Base-by-base conservation (phyloP, 2,113 vertebrate genomes). In the Loxodonta africana region DNA sequence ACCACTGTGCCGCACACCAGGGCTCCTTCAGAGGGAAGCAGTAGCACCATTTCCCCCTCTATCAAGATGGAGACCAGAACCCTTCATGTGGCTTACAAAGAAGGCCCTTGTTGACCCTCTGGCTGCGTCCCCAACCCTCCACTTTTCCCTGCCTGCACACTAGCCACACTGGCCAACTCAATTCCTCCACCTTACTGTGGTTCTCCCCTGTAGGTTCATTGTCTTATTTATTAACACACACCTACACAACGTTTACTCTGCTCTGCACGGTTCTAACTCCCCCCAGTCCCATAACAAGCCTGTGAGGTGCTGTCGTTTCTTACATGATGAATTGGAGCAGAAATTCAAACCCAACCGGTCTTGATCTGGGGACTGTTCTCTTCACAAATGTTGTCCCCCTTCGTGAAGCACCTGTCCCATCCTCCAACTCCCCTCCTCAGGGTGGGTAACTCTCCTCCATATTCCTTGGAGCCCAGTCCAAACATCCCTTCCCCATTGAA, bases 261-360 rank as follows among this genome's bases (percentile, higher is more conserved):
- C n/a, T 23, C 2, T 80, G 23, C 23, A 2, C 48, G 51, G 15
- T 65, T 69, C 57, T 69, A 8, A 48, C 51, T 26, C 21, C 2
- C 2, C 21, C 30, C 23, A 8, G 46, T 37, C 14, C 37, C 33
- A 41, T 3, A 41, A 48, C 74, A 37, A 6, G 37, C 23, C 11
- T 63, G 20, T 21, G 18, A n/a, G 62, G 5, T n/a, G 11, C 0
- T 28, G 0, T n/a, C 1, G 0, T 21, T 37, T 81, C 76, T 20
- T n/a, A 81, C 30, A 28, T 8, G 23, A 8, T 46, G 30, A 46
- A 48, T 44, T 10, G 11, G 25, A 71, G 37, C 62, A 4, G n/a
- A n/a, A n/a, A 25, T 69, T 60, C 46, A 23, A 9, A 23, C 63
- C 23, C 7, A 37, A 20, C 44, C n/a, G 23, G 83, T 65, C 73